Conservation (phyloP, 2,113 vertebrate species). For the Muscicapa adusta region DNA sequence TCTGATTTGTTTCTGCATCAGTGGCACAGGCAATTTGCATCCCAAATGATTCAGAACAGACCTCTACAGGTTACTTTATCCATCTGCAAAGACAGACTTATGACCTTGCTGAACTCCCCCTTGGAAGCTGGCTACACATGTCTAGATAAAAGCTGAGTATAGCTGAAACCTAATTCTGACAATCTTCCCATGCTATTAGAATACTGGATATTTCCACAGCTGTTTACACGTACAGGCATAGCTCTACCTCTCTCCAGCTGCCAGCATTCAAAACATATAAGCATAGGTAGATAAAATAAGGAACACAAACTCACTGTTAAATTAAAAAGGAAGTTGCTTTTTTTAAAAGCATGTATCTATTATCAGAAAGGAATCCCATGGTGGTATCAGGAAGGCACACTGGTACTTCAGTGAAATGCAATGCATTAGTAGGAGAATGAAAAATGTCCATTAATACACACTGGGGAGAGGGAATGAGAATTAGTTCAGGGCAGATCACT, state of each 20-base stretch:
- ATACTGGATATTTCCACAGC: not conserved
- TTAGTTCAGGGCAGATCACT: not conserved
- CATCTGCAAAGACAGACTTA: not conserved
- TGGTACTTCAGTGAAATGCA: not conserved
- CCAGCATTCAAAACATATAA: not conserved
- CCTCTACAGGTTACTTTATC: not conserved
- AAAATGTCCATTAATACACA: not conserved
- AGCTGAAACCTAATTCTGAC: not conserved
- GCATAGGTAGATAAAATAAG: not conserved
- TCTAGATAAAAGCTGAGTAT: not conserved
- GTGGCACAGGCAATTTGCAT: not conserved
- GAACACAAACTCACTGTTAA: not conserved
- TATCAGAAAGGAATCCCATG: not conserved
- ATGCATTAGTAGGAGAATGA: not conserved
- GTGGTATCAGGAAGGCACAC: not conserved
- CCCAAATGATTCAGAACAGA: not conserved
- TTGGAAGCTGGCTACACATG: not conserved
- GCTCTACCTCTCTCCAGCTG: not conserved
- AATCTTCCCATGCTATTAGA: not conserved
- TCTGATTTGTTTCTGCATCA: not conserved
- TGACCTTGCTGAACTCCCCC: not conserved
- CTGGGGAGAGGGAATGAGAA: not conserved
- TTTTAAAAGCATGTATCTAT: accelerated
- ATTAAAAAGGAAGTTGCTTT: not conserved
- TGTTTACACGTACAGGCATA: not conserved